These are phyloP conservation scores for Trachymyrmex septentrionalis DNA, from an alignment of 1,140 invertebrate genomes.

Conservation along the genomic window DNA sequence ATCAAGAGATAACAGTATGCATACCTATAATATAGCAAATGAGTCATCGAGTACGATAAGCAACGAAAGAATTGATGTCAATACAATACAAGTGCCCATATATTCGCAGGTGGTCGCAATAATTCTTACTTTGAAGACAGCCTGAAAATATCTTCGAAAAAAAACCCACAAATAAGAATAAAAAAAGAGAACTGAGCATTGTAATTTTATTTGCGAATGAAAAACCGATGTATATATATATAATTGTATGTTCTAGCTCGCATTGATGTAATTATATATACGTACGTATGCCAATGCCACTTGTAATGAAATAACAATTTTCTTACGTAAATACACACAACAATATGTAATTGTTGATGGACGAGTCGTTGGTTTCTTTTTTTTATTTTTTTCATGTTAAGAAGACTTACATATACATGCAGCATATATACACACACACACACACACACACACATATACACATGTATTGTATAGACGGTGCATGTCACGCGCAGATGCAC, in stretches of 20 bases:
- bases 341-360: background rate
- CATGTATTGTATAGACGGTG: too few species aligned
- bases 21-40: background rate
- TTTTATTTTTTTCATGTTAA: background rate
- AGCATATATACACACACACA: background rate
- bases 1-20: background rate
- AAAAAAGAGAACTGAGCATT: too few species aligned
- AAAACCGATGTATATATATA: background rate
- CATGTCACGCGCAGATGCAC: background rate
- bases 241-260: background rate
- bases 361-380: background rate
- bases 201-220: background rate
- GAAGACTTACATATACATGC: background rate
- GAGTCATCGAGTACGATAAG: too few species aligned
- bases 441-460: background rate
- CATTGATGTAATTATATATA: background rate
- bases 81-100: too few species aligned
- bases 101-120: too few species aligned
- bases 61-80: too few species aligned
- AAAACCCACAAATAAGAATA: too few species aligned
- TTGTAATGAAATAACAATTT: background rate
- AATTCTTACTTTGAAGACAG: too few species aligned
- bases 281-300: too few species aligned
- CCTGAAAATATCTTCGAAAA: background rate
- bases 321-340: conserved; percentile 12